These are phyloP conservation scores for Yoshiicerus persimilis DNA, from an alignment of 1,140 invertebrate genomes.

Conservation along the genomic window DNA sequence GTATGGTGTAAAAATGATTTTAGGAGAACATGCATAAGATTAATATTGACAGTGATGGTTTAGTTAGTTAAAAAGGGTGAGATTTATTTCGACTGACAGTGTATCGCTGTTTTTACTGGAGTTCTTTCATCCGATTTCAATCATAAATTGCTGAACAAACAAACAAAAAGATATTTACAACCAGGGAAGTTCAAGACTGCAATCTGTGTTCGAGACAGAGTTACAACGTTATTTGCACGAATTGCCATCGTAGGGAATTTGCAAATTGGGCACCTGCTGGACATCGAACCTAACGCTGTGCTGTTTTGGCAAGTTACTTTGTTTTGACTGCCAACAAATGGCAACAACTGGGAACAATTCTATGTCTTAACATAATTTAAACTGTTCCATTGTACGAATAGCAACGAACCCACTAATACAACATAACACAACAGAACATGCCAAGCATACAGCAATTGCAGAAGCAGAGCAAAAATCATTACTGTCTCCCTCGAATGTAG, in stretches of 20 bases:
- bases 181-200: slow-evolving; percentile 20
- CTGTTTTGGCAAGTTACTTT: slow-evolving; percentile 32
- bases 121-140: neutral
- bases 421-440: neutral
- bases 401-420: neutral
- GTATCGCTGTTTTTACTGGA: neutral
- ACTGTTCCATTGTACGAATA: neutral
- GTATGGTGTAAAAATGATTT: neutral
- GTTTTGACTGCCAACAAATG: slow-evolving; percentile 31
- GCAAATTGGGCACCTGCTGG: slow-evolving; percentile 18
- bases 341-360: slow-evolving; percentile 37
- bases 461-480: neutral
- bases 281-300: slow-evolving; percentile 26
- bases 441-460: neutral
- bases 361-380: neutral
- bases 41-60: neutral
- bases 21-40: neutral
- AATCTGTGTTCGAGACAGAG: neutral
- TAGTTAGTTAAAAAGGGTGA: neutral
- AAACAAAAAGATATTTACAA: slow-evolving; percentile 26
- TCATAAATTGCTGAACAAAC: slow-evolving; percentile 36
- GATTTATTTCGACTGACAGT: neutral
- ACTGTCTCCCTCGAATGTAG: neutral
- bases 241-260: neutral
- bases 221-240: neutral